A percentile compares a stretch with the other conserved stretches of the same genome.
phyloP scores from a whole-genome alignment of 2,888 invertebrate species.

The Hesperia comma region DNA sequence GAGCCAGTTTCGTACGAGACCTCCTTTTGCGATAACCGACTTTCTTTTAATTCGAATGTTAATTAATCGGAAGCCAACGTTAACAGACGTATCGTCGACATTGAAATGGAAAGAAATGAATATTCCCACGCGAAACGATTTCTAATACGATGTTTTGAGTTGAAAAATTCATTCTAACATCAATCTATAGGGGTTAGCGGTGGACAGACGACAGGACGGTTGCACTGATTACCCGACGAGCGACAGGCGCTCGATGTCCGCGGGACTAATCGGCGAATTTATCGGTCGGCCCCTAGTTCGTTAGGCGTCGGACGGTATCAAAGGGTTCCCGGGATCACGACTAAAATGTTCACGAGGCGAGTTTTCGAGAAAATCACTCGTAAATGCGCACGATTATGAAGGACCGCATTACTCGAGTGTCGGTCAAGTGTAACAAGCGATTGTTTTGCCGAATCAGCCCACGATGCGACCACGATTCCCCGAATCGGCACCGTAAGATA shows the following conservation, averaged over 20 bases:
- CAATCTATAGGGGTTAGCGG: constrained; percentile 42
- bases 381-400: constrained; percentile 72
- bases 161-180: constrained; percentile 42
- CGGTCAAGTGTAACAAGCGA: constrained; percentile 46
- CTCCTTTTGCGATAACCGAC: not conserved
- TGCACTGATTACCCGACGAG: constrained; percentile 59
- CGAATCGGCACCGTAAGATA: constrained; percentile 19
- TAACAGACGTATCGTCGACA: constrained; percentile 9
- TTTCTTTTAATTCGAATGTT: constrained; percentile 14
- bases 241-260: constrained; percentile 57
- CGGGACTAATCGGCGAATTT: constrained; percentile 57
- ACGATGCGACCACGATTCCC: constrained; percentile 31
- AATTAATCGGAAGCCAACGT: constrained; percentile 9
- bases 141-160: constrained; percentile 13
- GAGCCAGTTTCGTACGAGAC: constrained; percentile 46
- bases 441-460: constrained; percentile 41
- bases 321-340: constrained; percentile 73
- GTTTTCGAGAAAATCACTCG: constrained; percentile 72
- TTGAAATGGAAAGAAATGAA: constrained; percentile 18
- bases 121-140: constrained; percentile 14
- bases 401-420: constrained; percentile 52
- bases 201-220: constrained; percentile 44
- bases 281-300: constrained; percentile 66
- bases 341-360: constrained; percentile 65
- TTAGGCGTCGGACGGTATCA: constrained; percentile 73